These are phyloP conservation scores for Drosophila multiciliata DNA, from an alignment of 2,888 invertebrate species.

Conservation along the genomic window DNA sequence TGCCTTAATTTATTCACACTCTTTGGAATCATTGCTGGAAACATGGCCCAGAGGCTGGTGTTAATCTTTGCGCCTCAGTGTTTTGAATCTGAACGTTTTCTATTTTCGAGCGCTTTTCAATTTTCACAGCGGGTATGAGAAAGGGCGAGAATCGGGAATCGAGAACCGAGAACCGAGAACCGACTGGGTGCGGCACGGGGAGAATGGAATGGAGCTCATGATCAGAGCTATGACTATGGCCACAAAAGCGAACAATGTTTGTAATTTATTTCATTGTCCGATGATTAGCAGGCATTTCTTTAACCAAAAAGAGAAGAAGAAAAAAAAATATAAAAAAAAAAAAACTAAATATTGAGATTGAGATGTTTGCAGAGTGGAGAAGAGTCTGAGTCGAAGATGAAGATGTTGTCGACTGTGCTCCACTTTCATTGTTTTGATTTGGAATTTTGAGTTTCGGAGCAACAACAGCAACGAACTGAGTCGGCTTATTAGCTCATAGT, in stretches of 20 bases:
- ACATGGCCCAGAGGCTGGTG: slow-evolving; percentile 47
- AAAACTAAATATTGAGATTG: neutral
- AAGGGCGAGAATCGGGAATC: neutral
- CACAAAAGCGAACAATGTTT: slow-evolving; percentile 70
- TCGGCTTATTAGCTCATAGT: slow-evolving; percentile 73
- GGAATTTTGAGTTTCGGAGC: slow-evolving; percentile 42
- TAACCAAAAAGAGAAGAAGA: neutral
- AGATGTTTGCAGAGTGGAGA: neutral
- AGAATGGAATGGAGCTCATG: slow-evolving; percentile 29
- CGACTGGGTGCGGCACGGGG: neutral
- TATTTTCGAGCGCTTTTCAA: slow-evolving; percentile 77
- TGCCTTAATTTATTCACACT: slow-evolving; percentile 83
- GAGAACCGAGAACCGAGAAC: no score
- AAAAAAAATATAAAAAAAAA: neutral
- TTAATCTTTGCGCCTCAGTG: slow-evolving; percentile 71
- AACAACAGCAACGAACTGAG: neutral
- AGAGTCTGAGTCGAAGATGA: slow-evolving; percentile 12
- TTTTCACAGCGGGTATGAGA: slow-evolving; percentile 67
- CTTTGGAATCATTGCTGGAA: slow-evolving; percentile 31
- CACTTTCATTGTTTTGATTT: slow-evolving; percentile 67
- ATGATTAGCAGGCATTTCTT: slow-evolving; percentile 81
- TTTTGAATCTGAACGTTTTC: slow-evolving; percentile 57
- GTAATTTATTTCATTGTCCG: slow-evolving; percentile 81
- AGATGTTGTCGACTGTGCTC: slow-evolving; percentile 58
- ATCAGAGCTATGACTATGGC: slow-evolving; percentile 27